phyloP scores from a whole-genome alignment of 2,113 vertebrate genomes.

The Laticauda laticaudata region DNA sequence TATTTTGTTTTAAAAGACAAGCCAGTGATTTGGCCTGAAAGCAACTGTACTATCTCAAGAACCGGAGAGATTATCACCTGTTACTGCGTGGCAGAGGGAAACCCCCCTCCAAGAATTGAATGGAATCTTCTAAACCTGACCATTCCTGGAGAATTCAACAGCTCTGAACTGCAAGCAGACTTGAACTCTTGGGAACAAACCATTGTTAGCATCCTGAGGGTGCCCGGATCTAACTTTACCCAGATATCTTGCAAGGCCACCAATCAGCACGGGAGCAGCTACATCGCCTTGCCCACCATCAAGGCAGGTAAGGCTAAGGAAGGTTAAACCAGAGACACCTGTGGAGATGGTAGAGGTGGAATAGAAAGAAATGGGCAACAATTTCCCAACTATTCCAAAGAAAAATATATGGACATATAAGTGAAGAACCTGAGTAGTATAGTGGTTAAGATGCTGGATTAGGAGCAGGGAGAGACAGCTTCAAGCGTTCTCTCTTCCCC shows the following conservation, averaged over 20 bases:
- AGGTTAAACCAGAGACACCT: neutral
- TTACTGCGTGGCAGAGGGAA: conserved; percentile 68
- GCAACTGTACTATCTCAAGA: conserved; percentile 54
- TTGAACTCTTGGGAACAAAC: conserved; percentile 45
- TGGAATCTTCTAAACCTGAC: conserved; percentile 70
- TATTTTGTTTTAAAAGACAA: conserved; percentile 12
- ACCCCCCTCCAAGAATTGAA: conserved; percentile 70
- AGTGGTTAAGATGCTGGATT: neutral
- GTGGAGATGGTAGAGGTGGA: neutral
- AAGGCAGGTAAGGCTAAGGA: conserved; percentile 4
- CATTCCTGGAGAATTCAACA: conserved; percentile 1
- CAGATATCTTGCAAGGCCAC: conserved; percentile 17
- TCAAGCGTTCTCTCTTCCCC: too few species aligned
- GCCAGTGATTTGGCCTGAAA: conserved; percentile 46
- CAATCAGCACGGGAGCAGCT: conserved; percentile 24
- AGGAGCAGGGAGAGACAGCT: neutral
- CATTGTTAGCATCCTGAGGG: conserved; percentile 30
- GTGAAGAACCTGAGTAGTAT: neutral
- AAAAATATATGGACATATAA: neutral
- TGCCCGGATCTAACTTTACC: conserved; percentile 17
- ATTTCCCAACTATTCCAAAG: neutral
- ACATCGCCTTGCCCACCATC: neutral
- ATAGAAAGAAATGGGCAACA: neutral
- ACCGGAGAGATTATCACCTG: conserved; percentile 54
- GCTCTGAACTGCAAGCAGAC: neutral